Conservation (phyloP, 2,888 invertebrate genomes). For the Tinea semifulvella region DNA sequence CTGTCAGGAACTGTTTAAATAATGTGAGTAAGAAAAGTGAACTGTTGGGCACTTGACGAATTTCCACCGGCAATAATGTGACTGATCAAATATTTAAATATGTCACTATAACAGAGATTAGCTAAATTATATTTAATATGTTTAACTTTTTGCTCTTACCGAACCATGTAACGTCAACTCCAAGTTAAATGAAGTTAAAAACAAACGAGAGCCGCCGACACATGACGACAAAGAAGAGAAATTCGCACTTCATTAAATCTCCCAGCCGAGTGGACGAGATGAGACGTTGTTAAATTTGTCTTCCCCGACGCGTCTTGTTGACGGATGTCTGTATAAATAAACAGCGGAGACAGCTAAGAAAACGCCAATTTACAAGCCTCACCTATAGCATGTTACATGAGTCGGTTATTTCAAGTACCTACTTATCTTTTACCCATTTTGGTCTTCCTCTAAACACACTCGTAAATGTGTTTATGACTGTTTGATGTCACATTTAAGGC, state of each 20-base stretch:
- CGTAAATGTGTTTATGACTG: no score
- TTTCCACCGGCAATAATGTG: no score
- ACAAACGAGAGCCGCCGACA: slow-evolving; percentile 24
- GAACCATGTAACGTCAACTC: background rate
- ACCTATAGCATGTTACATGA: slow-evolving; percentile 7
- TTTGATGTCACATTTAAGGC: no score
- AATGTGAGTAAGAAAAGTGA: no score
- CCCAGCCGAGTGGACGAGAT: background rate
- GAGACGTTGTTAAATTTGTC: slow-evolving; percentile 61
- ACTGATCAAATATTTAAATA: no score
- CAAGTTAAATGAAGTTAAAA: slow-evolving; percentile 3
- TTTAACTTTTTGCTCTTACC: no score
- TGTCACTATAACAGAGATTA: no score
- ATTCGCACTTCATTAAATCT: slow-evolving; percentile 54
- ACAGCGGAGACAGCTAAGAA: slow-evolving; percentile 27
- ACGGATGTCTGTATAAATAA: slow-evolving; percentile 53
- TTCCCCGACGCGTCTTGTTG: slow-evolving; percentile 35
- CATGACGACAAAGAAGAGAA: slow-evolving; percentile 37
- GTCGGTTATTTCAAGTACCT: slow-evolving; percentile 1
- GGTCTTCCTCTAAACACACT: no score
- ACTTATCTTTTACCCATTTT: no score
- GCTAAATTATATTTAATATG: no score
- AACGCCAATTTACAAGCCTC: slow-evolving; percentile 10
- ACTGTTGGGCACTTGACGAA: no score
- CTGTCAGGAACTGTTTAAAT: no score